Percentiles rank a stretch among this genome's conserved stretches.
Conservation (phyloP, 2,113 vertebrate genomes). For the Eira barbara region DNA sequence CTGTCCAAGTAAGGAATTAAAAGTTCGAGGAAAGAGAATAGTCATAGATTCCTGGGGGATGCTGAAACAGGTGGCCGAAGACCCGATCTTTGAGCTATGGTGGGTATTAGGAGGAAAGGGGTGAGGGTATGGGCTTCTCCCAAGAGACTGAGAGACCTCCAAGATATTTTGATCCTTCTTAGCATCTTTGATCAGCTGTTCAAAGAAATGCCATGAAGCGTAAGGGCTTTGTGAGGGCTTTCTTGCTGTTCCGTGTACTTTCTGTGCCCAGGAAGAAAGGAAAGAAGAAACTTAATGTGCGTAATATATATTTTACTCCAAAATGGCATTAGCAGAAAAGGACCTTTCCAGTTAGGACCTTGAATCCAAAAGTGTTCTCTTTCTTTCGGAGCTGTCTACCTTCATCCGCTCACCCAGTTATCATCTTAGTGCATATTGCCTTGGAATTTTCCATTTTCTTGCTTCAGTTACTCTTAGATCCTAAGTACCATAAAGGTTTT, state of each 20-base stretch:
- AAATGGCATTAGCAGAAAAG: not conserved
- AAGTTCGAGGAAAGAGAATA: not conserved
- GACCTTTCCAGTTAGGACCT: not conserved
- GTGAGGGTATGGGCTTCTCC: not conserved
- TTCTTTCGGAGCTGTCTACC: not conserved
- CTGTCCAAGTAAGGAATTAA: conserved; percentile 21
- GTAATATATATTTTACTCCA: not conserved
- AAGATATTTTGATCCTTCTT: not conserved
- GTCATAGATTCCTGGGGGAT: not conserved
- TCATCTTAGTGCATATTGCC: not conserved
- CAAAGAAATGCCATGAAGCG: not conserved
- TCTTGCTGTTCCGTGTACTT: not conserved
- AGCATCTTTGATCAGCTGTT: not conserved
- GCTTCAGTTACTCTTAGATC: not conserved
- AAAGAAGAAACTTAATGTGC: not conserved
- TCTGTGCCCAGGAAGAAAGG: not conserved
- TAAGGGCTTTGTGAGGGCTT: not conserved
- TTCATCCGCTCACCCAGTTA: not conserved
- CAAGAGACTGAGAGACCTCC: not conserved
- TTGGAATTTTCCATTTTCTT: not conserved
- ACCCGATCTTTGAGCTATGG: not conserved
- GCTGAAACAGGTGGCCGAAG: conserved; percentile 2
- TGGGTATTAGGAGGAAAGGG: not conserved
- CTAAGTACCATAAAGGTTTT: not conserved
- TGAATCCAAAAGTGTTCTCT: not conserved